Percentiles rank a stretch among this genome's conserved stretches.
Evolutionary conservation across 2,113 vertebrate species (phyloP).

Genomic region (Caranx ignobilis): DNA sequence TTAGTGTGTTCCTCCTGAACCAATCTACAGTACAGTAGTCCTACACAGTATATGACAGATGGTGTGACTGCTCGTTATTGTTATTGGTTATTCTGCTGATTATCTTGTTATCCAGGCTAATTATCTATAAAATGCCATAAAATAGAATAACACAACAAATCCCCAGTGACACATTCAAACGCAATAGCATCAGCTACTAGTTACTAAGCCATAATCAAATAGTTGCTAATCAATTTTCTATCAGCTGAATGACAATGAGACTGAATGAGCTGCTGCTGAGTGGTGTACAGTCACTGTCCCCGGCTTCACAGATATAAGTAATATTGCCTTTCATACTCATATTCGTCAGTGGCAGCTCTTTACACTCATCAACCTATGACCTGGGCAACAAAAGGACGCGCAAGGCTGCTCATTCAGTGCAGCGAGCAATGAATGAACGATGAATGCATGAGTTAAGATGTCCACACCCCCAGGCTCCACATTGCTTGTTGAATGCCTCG

Average conservation of each 20-base stretch:
- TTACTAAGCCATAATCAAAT: neutral
- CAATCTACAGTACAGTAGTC: neutral
- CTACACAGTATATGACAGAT: neutral
- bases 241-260: neutral
- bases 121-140: too few species aligned
- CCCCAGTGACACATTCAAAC: neutral
- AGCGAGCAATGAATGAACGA: neutral
- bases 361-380: neutral
- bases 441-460: neutral
- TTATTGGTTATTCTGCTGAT: neutral
- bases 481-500: neutral
- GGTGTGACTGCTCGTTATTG: neutral
- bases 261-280: neutral
- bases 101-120: neutral
- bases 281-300: too few species aligned
- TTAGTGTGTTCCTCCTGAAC: neutral
- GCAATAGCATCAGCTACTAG: neutral
- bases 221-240: neutral
- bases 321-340: neutral
- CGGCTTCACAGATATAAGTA: too few species aligned
- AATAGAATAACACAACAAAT: too few species aligned
- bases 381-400: neutral
- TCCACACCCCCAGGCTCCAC: conserved; percentile 3
- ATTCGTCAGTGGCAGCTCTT: neutral
- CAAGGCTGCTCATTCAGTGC: conserved; percentile 1